Evolutionary conservation across 2,888 invertebrate species (phyloP).

Genomic region (Chouioia cunea): DNA sequence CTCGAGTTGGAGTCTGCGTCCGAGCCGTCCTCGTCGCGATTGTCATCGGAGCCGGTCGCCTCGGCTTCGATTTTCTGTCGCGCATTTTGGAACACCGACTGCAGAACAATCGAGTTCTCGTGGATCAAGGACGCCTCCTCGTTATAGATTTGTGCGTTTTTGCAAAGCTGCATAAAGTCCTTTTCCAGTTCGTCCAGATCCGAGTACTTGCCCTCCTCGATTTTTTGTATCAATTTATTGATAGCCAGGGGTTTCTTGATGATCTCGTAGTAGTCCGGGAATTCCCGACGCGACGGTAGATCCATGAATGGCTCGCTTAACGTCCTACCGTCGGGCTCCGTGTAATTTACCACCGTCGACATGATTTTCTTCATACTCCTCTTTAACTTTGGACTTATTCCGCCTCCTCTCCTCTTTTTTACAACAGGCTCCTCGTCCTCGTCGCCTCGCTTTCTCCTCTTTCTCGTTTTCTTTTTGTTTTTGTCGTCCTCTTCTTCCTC

Average conservation of each 20-base stretch:
- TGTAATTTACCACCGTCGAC: slow-evolving; percentile 88
- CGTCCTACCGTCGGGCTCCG: slow-evolving; percentile 88
- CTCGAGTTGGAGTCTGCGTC: slow-evolving; percentile 78
- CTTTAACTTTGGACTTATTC: slow-evolving; percentile 76
- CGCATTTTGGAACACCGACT: slow-evolving; percentile 83
- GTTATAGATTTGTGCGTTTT: slow-evolving; percentile 97
- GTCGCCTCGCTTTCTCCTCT: slow-evolving; percentile 72
- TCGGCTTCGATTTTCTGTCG: slow-evolving; percentile 72
- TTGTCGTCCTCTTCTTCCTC: slow-evolving; percentile 79
- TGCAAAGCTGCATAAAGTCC: slow-evolving; percentile 95
- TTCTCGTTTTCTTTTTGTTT: slow-evolving; percentile 73
- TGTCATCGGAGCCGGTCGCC: slow-evolving; percentile 46
- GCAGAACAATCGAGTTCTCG: slow-evolving; percentile 95
- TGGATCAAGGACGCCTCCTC: slow-evolving; percentile 96
- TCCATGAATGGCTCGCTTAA: slow-evolving; percentile 97
- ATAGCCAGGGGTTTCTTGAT: slow-evolving; percentile 97
- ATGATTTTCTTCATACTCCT: slow-evolving; percentile 89
- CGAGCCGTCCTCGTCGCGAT: slow-evolving; percentile 70
- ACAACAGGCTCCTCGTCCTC: slow-evolving; percentile 74
- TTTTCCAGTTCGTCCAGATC: slow-evolving; percentile 87
- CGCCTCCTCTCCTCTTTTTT: slow-evolving; percentile 71
- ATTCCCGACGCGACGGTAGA: slow-evolving; percentile 89
- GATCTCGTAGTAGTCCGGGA: slow-evolving; percentile 97
- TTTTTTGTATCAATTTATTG: slow-evolving; percentile 90
- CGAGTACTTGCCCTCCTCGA: slow-evolving; percentile 87